Base-by-base conservation (phyloP, 2,113 vertebrate species). In the Sminthopsis crassicaudata region DNA sequence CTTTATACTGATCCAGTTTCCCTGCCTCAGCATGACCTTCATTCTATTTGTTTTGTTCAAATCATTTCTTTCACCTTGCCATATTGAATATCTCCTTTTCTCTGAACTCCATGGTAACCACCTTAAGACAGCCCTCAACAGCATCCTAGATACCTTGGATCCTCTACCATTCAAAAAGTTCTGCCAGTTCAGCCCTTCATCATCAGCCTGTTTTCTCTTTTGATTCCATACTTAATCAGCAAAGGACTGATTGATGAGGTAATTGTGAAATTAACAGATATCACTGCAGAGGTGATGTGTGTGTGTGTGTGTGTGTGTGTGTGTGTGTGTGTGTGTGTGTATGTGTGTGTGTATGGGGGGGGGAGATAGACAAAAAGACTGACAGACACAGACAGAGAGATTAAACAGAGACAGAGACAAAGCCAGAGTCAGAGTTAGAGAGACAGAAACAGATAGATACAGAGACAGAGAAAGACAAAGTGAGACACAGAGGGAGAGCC, bases 71-170 rank as follows among this genome's bases (percentile, higher is more conserved):
- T 42, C n/a, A 42, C n/a, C n/a, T 84, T n/a, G 36, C n/a, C n/a
- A 42, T 84, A n/a, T 0, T 0, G 0, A 92, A 96, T 96, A 91
- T 91, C 50, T 91, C 27, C 53, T 91, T 88, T 51, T 7, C 96
- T 67, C 94, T 93, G 93, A n/a, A n/a, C 42, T 12, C 26, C 25
- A 48, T 8, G 89, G 57, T 46, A 14, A 52, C 90, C 27, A 53
- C 25, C 60, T 96, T 60, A 95, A 26, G 76, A 93, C 95, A 52
- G 8, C 36, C 14, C n/a, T 84, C 19, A 84, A 84, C 7, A 42
- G 6, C 67, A 42, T 42, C n/a, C 36, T 42, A 42, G 67, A 84
- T 84, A 42, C 67, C 67, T 84, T 84, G 67, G 6, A 42, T 84
- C 7, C 67, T 42, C 42, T 42, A 22, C 6, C n/a, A 42, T 84